Evolutionary conservation across 2,113 vertebrate species (phyloP).

Genomic region (Empidonax traillii): DNA sequence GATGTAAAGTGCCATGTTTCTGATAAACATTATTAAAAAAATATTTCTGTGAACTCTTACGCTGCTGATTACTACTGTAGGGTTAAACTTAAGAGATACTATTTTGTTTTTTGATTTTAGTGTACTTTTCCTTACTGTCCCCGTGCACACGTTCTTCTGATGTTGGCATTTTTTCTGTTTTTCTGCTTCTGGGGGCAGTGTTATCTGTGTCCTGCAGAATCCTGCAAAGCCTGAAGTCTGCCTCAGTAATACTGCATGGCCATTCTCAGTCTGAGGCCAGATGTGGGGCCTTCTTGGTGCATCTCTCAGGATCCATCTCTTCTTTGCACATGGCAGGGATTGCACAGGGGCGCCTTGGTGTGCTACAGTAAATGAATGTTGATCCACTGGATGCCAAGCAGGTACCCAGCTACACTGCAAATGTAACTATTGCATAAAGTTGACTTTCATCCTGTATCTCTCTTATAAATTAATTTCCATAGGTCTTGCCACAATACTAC

Average conservation of each 20-base stretch:
- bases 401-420: rapidly evolving
- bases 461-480: not conserved
- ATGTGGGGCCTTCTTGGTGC: not conserved
- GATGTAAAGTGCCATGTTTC: slow-evolving; percentile 44
- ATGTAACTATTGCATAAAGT: not conserved
- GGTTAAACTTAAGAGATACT: not conserved
- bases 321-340: rapidly evolving
- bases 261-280: not conserved
- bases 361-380: not conserved
- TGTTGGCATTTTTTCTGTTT: not conserved
- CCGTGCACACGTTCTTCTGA: not conserved
- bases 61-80: not conserved
- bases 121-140: not conserved
- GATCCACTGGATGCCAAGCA: not conserved
- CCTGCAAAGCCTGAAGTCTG: not conserved
- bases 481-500: not conserved
- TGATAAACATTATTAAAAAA: slow-evolving; percentile 24
- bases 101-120: not conserved
- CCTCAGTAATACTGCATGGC: too few species aligned
- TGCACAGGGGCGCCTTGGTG: not conserved
- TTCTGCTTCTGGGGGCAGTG: not conserved
- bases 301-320: not conserved
- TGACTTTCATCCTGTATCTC: not conserved
- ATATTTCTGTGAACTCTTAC: not conserved
- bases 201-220: not conserved